Base-by-base conservation (phyloP, 2,888 invertebrate species). In the Pelosia muscerda region DNA sequence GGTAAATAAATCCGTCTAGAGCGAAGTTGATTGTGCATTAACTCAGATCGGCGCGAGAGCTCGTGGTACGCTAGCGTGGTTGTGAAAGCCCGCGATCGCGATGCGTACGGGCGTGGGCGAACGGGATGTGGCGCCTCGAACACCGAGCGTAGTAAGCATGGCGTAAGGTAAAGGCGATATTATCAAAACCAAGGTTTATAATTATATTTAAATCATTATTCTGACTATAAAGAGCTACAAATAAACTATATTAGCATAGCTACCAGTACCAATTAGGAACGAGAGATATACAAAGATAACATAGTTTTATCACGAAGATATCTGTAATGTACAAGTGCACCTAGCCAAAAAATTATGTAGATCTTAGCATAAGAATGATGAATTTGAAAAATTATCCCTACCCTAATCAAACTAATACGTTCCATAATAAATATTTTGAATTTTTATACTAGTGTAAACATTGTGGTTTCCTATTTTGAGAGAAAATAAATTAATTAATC, bases 31-130 rank as follows among this genome's bases (percentile, higher is more conserved):
- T 63, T 76, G 75, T 76, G 76, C 76, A 80, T 79, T 49, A 77
- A 77, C 78, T 81, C 68, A 72, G 59, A 60, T 63, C 66, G 65
- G 74, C 69, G 72, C 65, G 31, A 73, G 77, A 81, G 81, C 76
- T 79, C 78, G 83, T 78, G 81, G 81, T 81, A 84, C 84, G 85
- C 85, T 76, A 83, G 86, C 86, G 84, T 82, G 85, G 86, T 91
- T 91, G 93, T 92, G 94, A 94, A 94, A 94, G 93, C 92, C 85
- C 81, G 86, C 83, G 88, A 88, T 88, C 84, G 90, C 89, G 90
- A 90, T 91, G 90, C 89, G 87, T 88, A 83, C 81, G 82, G 79
- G 92, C 90, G 94, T 93, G 92, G 94, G 93, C 88, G 93, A 86
- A 92, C 94, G 78, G 82, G 93, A 84, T 86, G 82, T 84, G 90